Evolutionary conservation across 2,797 vertebrate species (phyloP).

Genomic region (Karalla daura): DNA sequence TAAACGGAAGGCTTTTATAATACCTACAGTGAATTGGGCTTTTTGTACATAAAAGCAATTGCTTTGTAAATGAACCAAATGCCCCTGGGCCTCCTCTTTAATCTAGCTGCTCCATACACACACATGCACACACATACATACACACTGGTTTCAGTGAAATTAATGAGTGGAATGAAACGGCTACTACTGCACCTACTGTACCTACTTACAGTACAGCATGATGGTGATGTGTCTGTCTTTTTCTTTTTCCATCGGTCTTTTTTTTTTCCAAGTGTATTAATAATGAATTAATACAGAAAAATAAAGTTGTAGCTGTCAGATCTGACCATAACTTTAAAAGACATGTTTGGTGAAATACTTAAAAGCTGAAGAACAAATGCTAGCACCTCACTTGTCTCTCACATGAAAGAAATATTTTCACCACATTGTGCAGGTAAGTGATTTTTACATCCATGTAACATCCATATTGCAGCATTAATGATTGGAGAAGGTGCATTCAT

Average conservation of each 20-base stretch:
- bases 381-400: background rate
- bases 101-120: conserved; percentile 68
- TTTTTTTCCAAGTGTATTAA: conserved; percentile 4
- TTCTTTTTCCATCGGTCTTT: background rate
- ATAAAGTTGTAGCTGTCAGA: background rate
- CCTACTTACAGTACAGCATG: conserved; percentile 13
- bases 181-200: background rate
- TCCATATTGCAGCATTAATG: background rate
- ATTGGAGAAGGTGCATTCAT: conserved; percentile 11
- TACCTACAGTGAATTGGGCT: conserved; percentile 80
- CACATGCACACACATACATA: conserved; percentile 46
- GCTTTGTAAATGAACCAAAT: conserved; percentile 80
- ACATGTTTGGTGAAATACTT: conserved; percentile 2
- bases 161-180: conserved; percentile 19
- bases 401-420: background rate
- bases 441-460: background rate
- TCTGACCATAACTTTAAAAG: background rate
- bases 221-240: background rate
- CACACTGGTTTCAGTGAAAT: conserved; percentile 43
- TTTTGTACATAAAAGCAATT: conserved; percentile 81
- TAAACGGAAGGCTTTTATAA: conserved; percentile 82
- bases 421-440: background rate
- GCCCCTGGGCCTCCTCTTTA: conserved; percentile 79
- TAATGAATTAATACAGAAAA: background rate
- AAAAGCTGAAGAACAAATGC: background rate